phyloP scores from a whole-genome alignment of 2,113 vertebrate genomes.

The Oreochromis tanganicae region DNA sequence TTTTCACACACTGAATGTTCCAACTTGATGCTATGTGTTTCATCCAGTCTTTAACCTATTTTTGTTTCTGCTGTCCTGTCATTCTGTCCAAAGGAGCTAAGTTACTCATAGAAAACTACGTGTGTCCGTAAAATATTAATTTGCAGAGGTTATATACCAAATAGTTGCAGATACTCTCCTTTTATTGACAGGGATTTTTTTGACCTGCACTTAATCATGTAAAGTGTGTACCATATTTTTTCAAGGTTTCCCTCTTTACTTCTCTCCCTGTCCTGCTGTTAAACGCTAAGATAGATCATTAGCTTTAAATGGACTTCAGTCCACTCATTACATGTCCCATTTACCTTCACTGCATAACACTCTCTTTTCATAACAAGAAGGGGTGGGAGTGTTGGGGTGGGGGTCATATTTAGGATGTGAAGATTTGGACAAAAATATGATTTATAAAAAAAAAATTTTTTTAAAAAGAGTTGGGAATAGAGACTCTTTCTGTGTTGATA shows the following conservation, averaged over 20 bases:
- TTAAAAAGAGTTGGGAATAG: background rate
- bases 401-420: background rate
- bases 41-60: background rate
- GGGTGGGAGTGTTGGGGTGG: background rate
- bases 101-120: background rate
- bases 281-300: constrained; percentile 64
- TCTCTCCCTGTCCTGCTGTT: constrained; percentile 16
- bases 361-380: constrained; percentile 45
- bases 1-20: background rate
- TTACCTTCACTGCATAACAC: constrained; percentile 65
- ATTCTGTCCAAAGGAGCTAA: background rate
- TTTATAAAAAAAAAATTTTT: background rate
- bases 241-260: constrained; percentile 15
- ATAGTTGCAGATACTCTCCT: background rate
- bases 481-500: background rate
- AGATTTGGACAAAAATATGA: background rate
- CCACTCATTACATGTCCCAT: constrained; percentile 73
- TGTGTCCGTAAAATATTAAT: background rate
- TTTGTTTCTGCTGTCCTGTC: background rate
- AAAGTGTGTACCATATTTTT: background rate
- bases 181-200: background rate
- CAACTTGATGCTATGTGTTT: background rate
- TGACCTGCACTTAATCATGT: background rate
- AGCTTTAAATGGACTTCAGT: constrained; percentile 66
- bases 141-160: background rate